phyloP scores from a whole-genome alignment of 2,797 vertebrate species.

The Dendrocincla fuliginosa region DNA sequence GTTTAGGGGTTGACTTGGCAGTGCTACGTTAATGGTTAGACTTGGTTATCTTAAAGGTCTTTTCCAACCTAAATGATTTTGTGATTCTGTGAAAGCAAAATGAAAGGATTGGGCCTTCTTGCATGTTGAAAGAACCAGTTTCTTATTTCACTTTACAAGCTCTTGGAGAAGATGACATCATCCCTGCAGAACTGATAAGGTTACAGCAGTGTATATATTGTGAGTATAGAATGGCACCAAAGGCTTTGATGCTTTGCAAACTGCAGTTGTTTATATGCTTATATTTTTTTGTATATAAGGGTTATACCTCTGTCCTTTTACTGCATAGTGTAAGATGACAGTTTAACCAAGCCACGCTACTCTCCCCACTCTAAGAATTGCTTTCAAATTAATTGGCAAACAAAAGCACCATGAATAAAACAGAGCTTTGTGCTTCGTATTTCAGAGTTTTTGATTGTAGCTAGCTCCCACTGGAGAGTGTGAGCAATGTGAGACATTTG shows the following conservation, averaged over 20 bases:
- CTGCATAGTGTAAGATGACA: not conserved
- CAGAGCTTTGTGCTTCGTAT: not conserved
- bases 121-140: not conserved
- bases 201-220: not conserved
- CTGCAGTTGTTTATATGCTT: not conserved
- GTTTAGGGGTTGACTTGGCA: not conserved
- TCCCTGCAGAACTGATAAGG: not conserved
- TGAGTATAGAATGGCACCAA: not conserved
- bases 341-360: not conserved
- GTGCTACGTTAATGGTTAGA: not conserved
- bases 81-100: not conserved
- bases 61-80: not conserved
- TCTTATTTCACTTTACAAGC: slow-evolving; percentile 15
- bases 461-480: not conserved
- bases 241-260: not conserved
- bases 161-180: slow-evolving; percentile 15
- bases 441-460: slow-evolving; percentile 35
- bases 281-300: not conserved
- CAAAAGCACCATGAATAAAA: slow-evolving; percentile 46
- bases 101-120: not conserved
- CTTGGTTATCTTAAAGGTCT: not conserved
- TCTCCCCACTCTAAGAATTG: not conserved
- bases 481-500: not conserved
- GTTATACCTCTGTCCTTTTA: not conserved
- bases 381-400: slow-evolving; percentile 6